Evolutionary conservation across 2,797 vertebrate species (phyloP).

Genomic region (Brotula barbata): DNA sequence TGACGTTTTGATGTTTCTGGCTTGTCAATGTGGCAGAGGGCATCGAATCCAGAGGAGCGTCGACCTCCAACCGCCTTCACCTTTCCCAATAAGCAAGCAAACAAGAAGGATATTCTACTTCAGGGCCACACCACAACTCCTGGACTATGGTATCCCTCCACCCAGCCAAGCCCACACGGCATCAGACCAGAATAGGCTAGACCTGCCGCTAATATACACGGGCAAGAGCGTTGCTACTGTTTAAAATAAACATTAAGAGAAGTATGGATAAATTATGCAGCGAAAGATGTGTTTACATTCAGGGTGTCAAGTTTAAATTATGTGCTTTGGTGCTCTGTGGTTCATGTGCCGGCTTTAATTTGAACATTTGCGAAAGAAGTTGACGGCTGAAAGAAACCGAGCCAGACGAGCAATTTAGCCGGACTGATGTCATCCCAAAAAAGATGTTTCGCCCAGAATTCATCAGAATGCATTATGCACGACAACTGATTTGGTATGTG

Average conservation of each 20-base stretch:
- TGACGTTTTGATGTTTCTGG: conserved; percentile 47
- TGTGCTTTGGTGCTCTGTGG: conserved; percentile 63
- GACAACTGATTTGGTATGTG: conserved; percentile 61
- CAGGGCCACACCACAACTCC: conserved; percentile 48
- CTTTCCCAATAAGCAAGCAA: conserved; percentile 52
- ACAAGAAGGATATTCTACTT: conserved; percentile 53
- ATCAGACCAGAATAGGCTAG: conserved; percentile 27
- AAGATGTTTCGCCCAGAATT: conserved; percentile 59
- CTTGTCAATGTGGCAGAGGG: conserved; percentile 46
- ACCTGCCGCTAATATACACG: conserved; percentile 52
- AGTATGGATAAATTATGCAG: conserved; percentile 70
- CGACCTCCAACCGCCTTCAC: conserved; percentile 28
- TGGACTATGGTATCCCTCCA: conserved; percentile 48
- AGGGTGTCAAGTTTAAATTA: conserved; percentile 77
- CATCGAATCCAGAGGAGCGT: conserved; percentile 40
- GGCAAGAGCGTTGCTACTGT: conserved; percentile 65
- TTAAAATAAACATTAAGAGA: conserved; percentile 69
- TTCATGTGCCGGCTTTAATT: conserved; percentile 67
- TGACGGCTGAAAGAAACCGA: conserved; percentile 59
- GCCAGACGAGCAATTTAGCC: conserved; percentile 60
- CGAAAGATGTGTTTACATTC: conserved; percentile 72
- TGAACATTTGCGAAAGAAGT: conserved; percentile 62
- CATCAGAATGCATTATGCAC: conserved; percentile 57
- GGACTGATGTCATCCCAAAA: conserved; percentile 66
- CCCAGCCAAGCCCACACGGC: conserved; percentile 29